Base-by-base conservation (phyloP, 2,113 vertebrate genomes). In the Numenius arquata region DNA sequence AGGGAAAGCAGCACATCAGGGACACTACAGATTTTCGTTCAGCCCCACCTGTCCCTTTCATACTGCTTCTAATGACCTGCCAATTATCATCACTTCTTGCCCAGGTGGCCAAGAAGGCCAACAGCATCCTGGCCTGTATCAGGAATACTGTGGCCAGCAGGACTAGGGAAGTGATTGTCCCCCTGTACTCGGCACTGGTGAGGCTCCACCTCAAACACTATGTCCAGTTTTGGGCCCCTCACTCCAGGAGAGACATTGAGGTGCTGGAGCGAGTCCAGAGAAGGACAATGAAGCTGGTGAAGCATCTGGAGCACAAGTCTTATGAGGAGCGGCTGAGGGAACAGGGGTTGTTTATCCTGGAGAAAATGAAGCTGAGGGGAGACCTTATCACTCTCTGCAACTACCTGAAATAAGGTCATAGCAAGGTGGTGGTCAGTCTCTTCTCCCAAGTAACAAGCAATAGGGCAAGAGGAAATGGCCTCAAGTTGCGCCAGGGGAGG, bases 51-150 rank as follows among this genome's bases (percentile, higher is more conserved):
- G 26, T 43, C 29, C 63, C 6, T 88, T 41, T 53, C 74, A 20
- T 6, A 4, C 32, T 11, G 32, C 68, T 73, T 61, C 59, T 36
- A 17, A 32, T 12, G 13, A 25, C 22, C 41, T 27, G 16, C 36
- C 52, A 29, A 0, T 30, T 61, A 17, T 2, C 27, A 25, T 5
- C 0, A 0, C 62, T 18, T 62, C 59, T 62, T 61, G 59, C n/a
- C 22, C 59, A 61, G 59, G 59, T 61, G n/a, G 59, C n/a, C 59
- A 61, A 38, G 59, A 38, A 25, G 22, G 15, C 22, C n/a, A 61
- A 61, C 21, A 61, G n/a, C 58, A 61, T 36, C n/a, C n/a, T 61
- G 59, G 59, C 14, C 22, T 38, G n/a, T 25, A 36, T 61, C n/a
- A 61, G 59, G 14, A 61, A 26, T n/a, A 61, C 14, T 10, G 23